These are phyloP conservation scores for Sphenopsis melanotis DNA, from an alignment of 2,797 vertebrate species.

Conservation along the genomic window DNA sequence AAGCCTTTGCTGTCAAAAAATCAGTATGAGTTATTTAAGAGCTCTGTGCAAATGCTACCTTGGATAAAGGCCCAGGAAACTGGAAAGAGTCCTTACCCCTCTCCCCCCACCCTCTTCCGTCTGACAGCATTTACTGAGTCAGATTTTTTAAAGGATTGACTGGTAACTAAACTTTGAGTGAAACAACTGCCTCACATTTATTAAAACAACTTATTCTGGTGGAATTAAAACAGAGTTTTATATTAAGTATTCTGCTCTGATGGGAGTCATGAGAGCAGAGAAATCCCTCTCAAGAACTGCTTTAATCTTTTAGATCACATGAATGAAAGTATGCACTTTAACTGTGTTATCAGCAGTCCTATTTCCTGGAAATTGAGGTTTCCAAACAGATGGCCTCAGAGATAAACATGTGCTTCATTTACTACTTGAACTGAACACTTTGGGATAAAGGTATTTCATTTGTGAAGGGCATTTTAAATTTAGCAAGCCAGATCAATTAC, in stretches of 20 bases:
- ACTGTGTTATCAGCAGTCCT: background rate
- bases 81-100: background rate
- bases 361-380: background rate
- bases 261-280: background rate
- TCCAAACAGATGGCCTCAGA: background rate
- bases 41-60: background rate
- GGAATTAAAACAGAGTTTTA: background rate
- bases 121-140: background rate
- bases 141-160: background rate
- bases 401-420: background rate
- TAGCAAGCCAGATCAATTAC: background rate
- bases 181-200: background rate
- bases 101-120: background rate
- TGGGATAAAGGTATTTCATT: background rate
- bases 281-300: background rate
- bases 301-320: background rate
- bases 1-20: background rate
- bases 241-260: background rate
- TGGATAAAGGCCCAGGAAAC: background rate
- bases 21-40: background rate
- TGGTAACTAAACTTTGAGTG: background rate
- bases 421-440: background rate
- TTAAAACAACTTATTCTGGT: background rate
- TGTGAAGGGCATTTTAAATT: conserved; percentile 1
- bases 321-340: background rate